These are phyloP conservation scores for Coelinius sp. DNA, from an alignment of 2,888 invertebrate genomes.

Conservation along the genomic window DNA sequence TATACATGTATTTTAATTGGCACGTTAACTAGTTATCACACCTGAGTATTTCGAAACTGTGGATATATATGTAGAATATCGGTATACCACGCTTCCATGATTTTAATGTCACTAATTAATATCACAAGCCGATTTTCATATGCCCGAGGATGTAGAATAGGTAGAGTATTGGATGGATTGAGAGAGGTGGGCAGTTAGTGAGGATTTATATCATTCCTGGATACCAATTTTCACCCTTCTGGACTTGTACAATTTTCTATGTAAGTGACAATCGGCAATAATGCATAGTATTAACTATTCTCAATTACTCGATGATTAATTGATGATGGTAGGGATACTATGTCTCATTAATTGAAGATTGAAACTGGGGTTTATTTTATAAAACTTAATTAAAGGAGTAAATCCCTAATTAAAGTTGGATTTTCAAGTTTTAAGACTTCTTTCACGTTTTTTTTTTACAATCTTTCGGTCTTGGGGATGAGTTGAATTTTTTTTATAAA, in stretches of 20 bases:
- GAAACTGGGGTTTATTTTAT: not conserved
- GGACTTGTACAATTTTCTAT: not conserved
- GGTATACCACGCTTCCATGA: not conserved
- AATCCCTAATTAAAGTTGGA: not conserved
- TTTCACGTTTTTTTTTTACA: not conserved
- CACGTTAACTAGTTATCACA: conserved; percentile 9
- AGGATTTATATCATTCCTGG: not conserved
- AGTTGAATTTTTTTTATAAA: too few species aligned
- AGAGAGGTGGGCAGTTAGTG: not conserved
- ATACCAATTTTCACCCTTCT: not conserved
- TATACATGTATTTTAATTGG: conserved; percentile 3
- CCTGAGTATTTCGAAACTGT: not conserved
- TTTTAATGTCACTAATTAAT: conserved; percentile 18
- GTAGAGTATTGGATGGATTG: too few species aligned
- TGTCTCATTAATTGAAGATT: not conserved
- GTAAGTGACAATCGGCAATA: not conserved
- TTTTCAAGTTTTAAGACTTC: not conserved
- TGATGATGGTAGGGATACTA: not conserved
- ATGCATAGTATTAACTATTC: not conserved
- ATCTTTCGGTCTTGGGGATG: too few species aligned
- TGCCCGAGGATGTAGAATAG: not conserved
- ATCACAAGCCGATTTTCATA: conserved; percentile 6
- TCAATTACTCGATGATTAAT: not conserved
- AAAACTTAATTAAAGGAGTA: not conserved
- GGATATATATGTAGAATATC: not conserved